Percentiles rank a stretch among this genome's conserved stretches.
Evolutionary conservation across 2,888 invertebrate species (phyloP).

Genomic region (Thymelicus acteon): DNA sequence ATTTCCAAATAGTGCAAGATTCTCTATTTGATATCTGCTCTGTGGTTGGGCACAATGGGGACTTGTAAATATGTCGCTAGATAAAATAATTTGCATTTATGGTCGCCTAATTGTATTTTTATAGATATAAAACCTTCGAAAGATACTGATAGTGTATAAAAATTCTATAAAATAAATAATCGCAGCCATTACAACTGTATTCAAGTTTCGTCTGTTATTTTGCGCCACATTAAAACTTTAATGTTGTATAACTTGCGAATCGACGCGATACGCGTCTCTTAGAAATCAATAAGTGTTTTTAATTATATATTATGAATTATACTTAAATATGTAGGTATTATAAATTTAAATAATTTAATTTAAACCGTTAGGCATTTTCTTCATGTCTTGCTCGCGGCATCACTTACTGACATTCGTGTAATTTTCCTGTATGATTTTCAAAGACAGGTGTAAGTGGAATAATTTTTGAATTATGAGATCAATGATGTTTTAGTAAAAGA

Average conservation of each 20-base stretch:
- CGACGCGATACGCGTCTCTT: neutral
- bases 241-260: neutral
- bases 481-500: no score
- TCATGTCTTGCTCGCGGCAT: neutral
- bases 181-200: neutral
- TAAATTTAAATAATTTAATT: neutral
- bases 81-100: slow-evolving; percentile 10
- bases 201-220: neutral
- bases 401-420: neutral
- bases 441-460: no score
- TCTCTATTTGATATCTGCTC: slow-evolving; percentile 1
- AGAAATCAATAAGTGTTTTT: neutral
- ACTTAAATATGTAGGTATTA: neutral
- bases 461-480: no score
- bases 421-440: no score
- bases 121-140: neutral
- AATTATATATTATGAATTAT: neutral
- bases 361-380: slow-evolving; percentile 3
- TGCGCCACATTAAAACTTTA: no score
- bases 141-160: slow-evolving; percentile 1
- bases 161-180: neutral
- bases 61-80: slow-evolving; percentile 15
- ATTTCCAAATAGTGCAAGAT: no score
- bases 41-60: neutral
- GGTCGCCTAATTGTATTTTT: neutral